Conservation (phyloP, 2,797 vertebrate species). For the Dipus sagitta region DNA sequence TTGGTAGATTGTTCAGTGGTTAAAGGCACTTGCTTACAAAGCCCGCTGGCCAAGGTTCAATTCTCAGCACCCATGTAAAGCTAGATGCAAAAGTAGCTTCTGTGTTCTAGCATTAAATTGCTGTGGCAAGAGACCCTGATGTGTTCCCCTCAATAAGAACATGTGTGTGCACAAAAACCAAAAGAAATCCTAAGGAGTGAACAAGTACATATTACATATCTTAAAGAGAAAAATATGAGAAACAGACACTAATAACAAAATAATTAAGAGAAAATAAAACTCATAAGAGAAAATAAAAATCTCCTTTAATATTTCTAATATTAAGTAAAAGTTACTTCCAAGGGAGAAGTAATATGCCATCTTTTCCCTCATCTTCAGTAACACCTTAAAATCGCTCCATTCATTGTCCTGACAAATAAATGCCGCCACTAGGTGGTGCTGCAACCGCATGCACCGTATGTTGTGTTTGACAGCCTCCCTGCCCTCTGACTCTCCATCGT, state of each 20-base stretch:
- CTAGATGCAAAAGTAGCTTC: too few relatives aligned
- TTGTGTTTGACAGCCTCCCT: background rate
- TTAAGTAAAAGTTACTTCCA: background rate
- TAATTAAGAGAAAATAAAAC: background rate
- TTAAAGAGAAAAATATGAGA: background rate
- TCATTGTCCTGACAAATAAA: rapidly evolving
- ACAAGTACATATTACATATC: background rate
- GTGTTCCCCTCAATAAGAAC: too few relatives aligned
- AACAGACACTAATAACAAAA: background rate
- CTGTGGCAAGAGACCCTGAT: too few relatives aligned
- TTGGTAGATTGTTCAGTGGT: too few relatives aligned
- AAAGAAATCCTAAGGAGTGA: background rate
- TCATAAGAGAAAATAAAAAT: background rate
- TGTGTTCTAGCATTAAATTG: too few relatives aligned
- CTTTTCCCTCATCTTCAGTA: background rate
- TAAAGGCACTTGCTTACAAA: too few relatives aligned
- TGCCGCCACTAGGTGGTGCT: constrained; percentile 56
- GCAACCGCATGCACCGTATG: background rate
- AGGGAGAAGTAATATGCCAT: background rate
- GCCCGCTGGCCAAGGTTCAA: too few relatives aligned
- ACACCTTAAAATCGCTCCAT: background rate
- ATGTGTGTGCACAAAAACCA: background rate
- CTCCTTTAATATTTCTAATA: background rate
- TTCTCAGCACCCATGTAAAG: too few relatives aligned
- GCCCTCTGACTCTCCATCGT: background rate